Evolutionary conservation across 1,140 invertebrate genomes (phyloP).

Genomic region (Odontomachus brunneus): DNA sequence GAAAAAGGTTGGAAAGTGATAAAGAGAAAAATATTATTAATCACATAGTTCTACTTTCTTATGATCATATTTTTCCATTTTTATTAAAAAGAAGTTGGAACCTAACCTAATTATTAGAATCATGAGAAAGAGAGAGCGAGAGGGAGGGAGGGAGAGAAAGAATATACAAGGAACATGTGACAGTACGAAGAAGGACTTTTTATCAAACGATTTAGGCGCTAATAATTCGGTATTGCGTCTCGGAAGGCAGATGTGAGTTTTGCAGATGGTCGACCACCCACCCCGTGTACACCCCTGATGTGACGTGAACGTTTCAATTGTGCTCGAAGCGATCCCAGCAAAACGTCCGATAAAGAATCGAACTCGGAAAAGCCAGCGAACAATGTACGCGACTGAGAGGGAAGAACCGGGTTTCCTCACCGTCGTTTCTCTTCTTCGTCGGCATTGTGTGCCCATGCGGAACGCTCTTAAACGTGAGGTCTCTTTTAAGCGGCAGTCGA

Average conservation of each 20-base stretch:
- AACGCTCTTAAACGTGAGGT: constrained; percentile 8
- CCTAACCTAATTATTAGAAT: too few relatives aligned
- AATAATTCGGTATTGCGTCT: background rate
- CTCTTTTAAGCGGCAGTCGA: background rate
- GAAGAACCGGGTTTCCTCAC: background rate
- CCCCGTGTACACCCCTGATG: background rate
- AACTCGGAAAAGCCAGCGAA: background rate
- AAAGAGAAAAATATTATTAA: too few relatives aligned
- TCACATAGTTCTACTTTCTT: too few relatives aligned
- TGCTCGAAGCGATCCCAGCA: background rate
- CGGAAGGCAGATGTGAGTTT: constrained; percentile 21
- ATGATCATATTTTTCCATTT: too few relatives aligned
- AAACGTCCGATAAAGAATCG: constrained; percentile 3
- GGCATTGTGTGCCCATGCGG: background rate
- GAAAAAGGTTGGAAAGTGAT: too few relatives aligned
- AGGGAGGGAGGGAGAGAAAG: too few relatives aligned
- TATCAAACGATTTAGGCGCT: background rate
- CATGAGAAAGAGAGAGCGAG: too few relatives aligned
- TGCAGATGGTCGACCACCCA: constrained; percentile 26
- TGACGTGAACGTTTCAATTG: constrained; percentile 2
- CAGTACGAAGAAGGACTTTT: background rate
- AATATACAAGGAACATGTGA: too few relatives aligned
- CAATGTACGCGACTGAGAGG: background rate
- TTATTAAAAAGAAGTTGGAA: too few relatives aligned
- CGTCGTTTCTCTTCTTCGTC: too few relatives aligned